Evolutionary conservation across 2,888 invertebrate genomes (phyloP), one percentile per base, ranked within the genome.

Genomic region (Thereva nobilitata): DNA sequence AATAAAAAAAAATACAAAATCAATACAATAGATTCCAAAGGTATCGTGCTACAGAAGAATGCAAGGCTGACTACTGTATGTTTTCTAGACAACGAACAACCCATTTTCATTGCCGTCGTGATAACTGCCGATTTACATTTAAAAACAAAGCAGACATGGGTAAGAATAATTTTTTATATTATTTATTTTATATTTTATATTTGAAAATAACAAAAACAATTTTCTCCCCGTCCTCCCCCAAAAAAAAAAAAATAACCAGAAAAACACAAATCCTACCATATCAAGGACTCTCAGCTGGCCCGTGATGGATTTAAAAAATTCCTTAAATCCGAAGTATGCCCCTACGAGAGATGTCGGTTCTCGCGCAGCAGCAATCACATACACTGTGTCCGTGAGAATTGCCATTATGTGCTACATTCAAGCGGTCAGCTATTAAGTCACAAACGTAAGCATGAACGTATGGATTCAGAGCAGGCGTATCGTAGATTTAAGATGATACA

Each of bases 121-220:
- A 90, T 64, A 92, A 91, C 8, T 98, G 98, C 82, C 90, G 91
- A 72, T 97, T 91, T 77, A 97, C 97, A 0, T 98, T 98, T 83
- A 98, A 98, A 83, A 97, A 98, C 80, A 98, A 98, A 81, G 96
- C 97, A 74, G 98, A 98, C 83, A 98, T 98, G 97, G 97, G 97
- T 97, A 84, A 86, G 89, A 47, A 57, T 35, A n/a, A 79, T 6
- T 35, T 4, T 35, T 4, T 23, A 9, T 44, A 47, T 7, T 3
- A 5, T 8, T 41, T 37, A 9, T 37, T 8, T n/a, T 34, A 4
- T 55, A 3, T n/a, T 38, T 54, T 38, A 10, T 7, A n/a, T 4
- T 56, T 56, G 6, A 41, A 2, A 12, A 5, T 40, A 9, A 9
- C 10, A 23, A 52, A n/a, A 37, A 41, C 3, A 38, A 10, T 12